Percentiles rank a stretch among this genome's conserved stretches.
Conservation (phyloP, 2,797 vertebrate species). For the Benthosema pterotum region DNA sequence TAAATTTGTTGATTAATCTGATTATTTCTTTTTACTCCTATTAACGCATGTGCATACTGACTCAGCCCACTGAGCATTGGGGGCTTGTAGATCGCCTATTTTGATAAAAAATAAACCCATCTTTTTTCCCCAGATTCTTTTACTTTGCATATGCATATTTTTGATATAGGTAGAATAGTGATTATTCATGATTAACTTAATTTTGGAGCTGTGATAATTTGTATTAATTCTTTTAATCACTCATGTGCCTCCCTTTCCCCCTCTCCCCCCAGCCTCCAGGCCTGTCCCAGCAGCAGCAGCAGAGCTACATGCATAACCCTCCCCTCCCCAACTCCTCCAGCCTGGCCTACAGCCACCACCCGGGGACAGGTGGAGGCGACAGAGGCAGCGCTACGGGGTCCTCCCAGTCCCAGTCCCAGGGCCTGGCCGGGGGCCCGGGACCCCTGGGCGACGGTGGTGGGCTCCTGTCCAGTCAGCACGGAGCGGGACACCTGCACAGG, state of each 20-base stretch:
- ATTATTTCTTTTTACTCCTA: too few species aligned
- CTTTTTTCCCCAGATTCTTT: too few species aligned
- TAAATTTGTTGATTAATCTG: too few species aligned
- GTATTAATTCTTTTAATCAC: too few species aligned
- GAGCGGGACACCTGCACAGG: constrained; percentile 79
- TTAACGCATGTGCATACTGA: too few species aligned
- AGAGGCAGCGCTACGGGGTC: constrained; percentile 81
- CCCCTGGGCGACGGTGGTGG: constrained; percentile 83
- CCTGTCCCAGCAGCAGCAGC: constrained; percentile 74
- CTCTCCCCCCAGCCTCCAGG: constrained; percentile 79
- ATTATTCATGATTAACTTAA: too few species aligned
- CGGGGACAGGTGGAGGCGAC: constrained; percentile 24
- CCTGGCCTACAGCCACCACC: constrained; percentile 80
- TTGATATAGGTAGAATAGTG: too few species aligned
- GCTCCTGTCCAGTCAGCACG: constrained; percentile 86
- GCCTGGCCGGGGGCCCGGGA: constrained; percentile 83
- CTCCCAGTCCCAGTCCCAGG: constrained; percentile 84
- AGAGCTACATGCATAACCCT: constrained; percentile 90
- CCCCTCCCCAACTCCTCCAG: constrained; percentile 83
- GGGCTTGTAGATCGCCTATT: too few species aligned
- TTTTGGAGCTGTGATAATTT: too few species aligned
- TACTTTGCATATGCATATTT: too few species aligned
- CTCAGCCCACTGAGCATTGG: too few species aligned
- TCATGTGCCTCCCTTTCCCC: constrained; percentile 28
- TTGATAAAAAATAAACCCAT: too few species aligned